Conservation (phyloP, 2,113 vertebrate genomes). For the Ptilonorhynchus violaceus region DNA sequence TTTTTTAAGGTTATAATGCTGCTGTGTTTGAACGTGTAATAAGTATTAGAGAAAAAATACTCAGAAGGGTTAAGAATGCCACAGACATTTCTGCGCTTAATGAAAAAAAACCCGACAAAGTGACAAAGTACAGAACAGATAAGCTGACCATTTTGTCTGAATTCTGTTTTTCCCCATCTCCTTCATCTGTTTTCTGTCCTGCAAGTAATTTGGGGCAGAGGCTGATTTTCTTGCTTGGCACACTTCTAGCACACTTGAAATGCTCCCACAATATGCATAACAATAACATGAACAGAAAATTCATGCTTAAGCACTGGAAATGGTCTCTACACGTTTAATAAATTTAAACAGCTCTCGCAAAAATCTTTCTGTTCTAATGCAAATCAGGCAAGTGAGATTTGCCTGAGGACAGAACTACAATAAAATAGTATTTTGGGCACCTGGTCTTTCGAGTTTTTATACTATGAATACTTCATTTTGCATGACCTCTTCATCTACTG, state of each 20-base stretch:
- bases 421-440: not conserved
- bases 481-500: not conserved
- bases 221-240: not conserved
- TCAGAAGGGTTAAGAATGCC: not conserved
- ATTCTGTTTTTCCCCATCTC: not conserved
- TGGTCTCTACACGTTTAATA: not conserved
- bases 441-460: not conserved
- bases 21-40: not conserved
- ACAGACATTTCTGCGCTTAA: not conserved
- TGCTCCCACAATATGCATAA: not conserved
- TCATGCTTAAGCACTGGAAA: not conserved
- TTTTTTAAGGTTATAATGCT: not conserved
- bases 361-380: not conserved
- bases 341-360: not conserved
- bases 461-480: not conserved
- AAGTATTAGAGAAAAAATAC: not conserved
- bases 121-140: not conserved
- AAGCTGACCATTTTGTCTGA: not conserved
- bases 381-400: not conserved
- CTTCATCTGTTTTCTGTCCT: slow-evolving; percentile 32
- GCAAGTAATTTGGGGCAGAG: slow-evolving; percentile 1
- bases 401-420: not conserved
- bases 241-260: not conserved
- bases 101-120: not conserved
- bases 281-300: not conserved